A percentile compares a stretch with the other conserved stretches of the same genome.
These are phyloP conservation scores for Telmatochromis sp. DNA, from an alignment of 2,113 vertebrate genomes.

Conservation along the genomic window DNA sequence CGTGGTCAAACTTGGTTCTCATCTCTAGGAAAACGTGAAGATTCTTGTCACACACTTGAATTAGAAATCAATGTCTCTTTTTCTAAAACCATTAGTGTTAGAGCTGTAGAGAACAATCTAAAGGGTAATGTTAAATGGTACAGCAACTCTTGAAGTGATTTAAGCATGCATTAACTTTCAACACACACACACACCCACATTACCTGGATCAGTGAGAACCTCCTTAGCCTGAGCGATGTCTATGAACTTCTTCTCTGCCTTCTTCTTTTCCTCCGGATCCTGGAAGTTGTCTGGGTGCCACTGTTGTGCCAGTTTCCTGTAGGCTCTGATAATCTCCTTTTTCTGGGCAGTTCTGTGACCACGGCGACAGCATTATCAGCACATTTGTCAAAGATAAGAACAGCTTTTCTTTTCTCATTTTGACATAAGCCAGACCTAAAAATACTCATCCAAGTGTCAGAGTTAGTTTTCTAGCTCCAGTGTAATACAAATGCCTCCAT, in stretches of 20 bases:
- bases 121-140: neutral
- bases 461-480: neutral
- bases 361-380: neutral
- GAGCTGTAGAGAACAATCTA: neutral
- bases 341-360: constrained; percentile 86
- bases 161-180: neutral
- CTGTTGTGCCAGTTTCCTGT: constrained; percentile 91
- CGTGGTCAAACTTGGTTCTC: constrained; percentile 91
- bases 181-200: neutral
- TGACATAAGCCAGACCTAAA: neutral
- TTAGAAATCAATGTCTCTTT: neutral
- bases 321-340: constrained; percentile 96
- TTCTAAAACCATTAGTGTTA: neutral
- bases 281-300: constrained; percentile 99
- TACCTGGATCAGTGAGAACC: constrained; percentile 96
- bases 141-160: neutral
- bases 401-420: neutral
- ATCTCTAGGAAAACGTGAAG: constrained; percentile 76
- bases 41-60: neutral
- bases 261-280: constrained; percentile 90
- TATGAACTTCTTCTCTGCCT: constrained; percentile 96
- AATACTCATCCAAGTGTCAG: neutral
- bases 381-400: neutral
- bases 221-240: constrained; percentile 98
- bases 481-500: neutral